Evolutionary conservation across 92 coral and sea anemone genomes (phyloP).

Genomic region (Parazoanthus swiftii): DNA sequence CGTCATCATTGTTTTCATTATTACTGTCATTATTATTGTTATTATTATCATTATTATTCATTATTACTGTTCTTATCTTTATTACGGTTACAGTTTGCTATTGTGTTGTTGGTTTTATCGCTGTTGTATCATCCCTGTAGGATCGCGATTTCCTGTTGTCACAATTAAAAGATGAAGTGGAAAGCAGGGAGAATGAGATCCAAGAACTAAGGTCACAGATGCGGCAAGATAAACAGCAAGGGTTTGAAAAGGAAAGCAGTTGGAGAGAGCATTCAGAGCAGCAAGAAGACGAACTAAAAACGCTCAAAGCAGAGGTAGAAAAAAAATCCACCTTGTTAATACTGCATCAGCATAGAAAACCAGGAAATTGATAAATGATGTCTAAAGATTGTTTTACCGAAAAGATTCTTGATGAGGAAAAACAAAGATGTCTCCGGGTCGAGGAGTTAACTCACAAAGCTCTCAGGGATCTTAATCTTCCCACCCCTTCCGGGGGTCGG

Average conservation of each 20-base stretch:
- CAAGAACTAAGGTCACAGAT: slow-evolving; percentile 66
- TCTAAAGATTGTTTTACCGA: background rate
- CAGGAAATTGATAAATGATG: background rate
- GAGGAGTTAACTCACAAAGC: background rate
- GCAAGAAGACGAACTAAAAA: slow-evolving; percentile 56
- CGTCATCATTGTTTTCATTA: background rate
- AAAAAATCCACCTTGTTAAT: background rate
- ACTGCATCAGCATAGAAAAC: background rate
- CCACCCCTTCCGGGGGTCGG: background rate
- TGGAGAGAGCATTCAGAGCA: slow-evolving; percentile 69
- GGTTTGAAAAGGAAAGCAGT: slow-evolving; percentile 59
- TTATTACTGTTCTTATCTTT: background rate
- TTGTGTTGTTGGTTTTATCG: background rate
- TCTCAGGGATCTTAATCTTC: background rate
- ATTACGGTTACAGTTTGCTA: background rate
- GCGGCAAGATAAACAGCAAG: slow-evolving; percentile 82
- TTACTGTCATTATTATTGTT: background rate
- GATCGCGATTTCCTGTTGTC: slow-evolving; percentile 38
- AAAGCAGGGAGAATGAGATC: slow-evolving; percentile 69
- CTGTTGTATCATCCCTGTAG: background rate
- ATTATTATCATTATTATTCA: background rate
- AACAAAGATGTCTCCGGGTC: background rate
- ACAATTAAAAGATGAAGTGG: slow-evolving; percentile 67
- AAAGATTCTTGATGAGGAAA: background rate
- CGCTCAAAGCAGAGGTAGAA: slow-evolving; percentile 71